phyloP scores from a whole-genome alignment of 2,888 invertebrate genomes.

The Andricus curvator region DNA sequence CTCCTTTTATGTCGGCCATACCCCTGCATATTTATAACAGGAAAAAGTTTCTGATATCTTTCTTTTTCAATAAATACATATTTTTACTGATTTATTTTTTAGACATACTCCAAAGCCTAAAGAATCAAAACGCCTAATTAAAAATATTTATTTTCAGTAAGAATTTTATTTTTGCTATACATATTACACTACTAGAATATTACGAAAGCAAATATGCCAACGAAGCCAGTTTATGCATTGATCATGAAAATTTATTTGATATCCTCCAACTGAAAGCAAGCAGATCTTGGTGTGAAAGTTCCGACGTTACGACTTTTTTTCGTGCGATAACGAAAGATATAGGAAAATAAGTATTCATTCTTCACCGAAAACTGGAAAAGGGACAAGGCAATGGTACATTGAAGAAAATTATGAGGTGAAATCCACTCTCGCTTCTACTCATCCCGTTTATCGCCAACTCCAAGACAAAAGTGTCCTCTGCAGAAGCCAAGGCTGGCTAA shows the following conservation, averaged over 20 bases:
- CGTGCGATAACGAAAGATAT: constrained; percentile 20
- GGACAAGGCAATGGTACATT: constrained; percentile 38
- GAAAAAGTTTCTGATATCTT: neutral
- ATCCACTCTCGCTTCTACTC: constrained; percentile 24
- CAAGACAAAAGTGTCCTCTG: constrained; percentile 28
- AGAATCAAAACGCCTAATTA: neutral
- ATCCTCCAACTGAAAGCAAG: constrained; percentile 7
- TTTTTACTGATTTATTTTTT: neutral
- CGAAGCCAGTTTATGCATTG: neutral
- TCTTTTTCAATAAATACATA: neutral
- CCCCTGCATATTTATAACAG: neutral
- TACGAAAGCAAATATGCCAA: constrained; percentile 2
- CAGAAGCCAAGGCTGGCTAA: constrained; percentile 11
- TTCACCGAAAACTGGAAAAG: constrained; percentile 27
- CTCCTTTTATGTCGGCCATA: neutral
- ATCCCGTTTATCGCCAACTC: constrained; percentile 19
- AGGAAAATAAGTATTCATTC: constrained; percentile 29
- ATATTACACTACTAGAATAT: neutral
- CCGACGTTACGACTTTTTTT: constrained; percentile 16
- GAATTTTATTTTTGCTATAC: neutral
- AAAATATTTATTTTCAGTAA: neutral
- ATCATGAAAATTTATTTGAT: constrained; percentile 18
- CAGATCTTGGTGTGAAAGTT: constrained; percentile 41
- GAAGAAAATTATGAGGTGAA: constrained; percentile 33
- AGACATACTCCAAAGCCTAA: neutral